Conservation (phyloP, 2,888 invertebrate genomes). For the Sturmia bella region DNA sequence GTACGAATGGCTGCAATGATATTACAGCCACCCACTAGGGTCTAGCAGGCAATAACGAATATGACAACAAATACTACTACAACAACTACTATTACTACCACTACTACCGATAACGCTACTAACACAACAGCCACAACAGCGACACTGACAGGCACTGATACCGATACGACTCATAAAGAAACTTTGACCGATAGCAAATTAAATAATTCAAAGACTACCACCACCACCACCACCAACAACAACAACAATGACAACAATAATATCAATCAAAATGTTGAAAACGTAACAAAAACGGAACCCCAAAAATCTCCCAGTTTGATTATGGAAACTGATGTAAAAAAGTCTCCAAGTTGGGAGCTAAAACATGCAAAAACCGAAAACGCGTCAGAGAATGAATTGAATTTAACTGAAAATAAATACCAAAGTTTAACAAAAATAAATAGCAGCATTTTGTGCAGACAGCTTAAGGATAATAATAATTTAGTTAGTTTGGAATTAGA, state of each 20-base stretch:
- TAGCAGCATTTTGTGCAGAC: constrained; percentile 57
- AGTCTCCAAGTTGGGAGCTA: neutral
- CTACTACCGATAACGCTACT: constrained; percentile 71
- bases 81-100: constrained; percentile 70
- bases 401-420: constrained; percentile 14
- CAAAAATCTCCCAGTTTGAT: neutral
- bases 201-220: constrained; percentile 27
- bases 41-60: constrained; percentile 83
- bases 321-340: neutral
- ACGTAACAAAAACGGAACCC: constrained; percentile 10
- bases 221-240: constrained; percentile 60
- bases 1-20: constrained; percentile 95
- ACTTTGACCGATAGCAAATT: too few species aligned
- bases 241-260: constrained; percentile 66
- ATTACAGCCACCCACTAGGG: constrained; percentile 94
- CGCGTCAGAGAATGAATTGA: neutral
- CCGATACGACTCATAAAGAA: too few species aligned
- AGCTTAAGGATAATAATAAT: constrained; percentile 37
- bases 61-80: constrained; percentile 72
- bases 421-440: constrained; percentile 64
- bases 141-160: neutral
- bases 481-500: constrained; percentile 42
- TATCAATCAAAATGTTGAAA: constrained; percentile 72
- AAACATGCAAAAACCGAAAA: constrained; percentile 3
- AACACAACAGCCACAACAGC: constrained; percentile 50